Evolutionary conservation across 1,140 invertebrate genomes (phyloP).

Genomic region (Delia radicum): DNA sequence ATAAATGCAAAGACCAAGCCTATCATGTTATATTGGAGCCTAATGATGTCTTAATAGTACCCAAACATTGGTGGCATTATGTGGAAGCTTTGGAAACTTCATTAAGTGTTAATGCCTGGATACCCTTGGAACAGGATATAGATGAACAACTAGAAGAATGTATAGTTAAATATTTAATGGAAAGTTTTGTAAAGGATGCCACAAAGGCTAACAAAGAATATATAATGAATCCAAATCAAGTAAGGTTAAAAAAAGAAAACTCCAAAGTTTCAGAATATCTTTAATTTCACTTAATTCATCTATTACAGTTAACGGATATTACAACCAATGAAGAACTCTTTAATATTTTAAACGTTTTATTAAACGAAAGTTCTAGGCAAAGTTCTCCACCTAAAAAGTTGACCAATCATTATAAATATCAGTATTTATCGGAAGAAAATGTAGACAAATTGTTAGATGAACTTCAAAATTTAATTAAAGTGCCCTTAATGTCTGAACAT

Average conservation of each 20-base stretch:
- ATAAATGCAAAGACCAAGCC: conserved; percentile 31
- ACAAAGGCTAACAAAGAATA: conserved; percentile 34
- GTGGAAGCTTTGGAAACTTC: conserved; percentile 77
- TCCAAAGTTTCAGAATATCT: background rate
- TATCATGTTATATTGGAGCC: conserved; percentile 70
- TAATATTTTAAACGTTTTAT: background rate
- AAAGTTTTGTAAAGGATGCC: conserved; percentile 41
- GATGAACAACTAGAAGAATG: conserved; percentile 46
- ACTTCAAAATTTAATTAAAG: background rate
- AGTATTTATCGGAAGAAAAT: background rate
- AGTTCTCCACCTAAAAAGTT: background rate
- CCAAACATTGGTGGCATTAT: conserved; percentile 95
- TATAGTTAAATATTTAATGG: conserved; percentile 46
- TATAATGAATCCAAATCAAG: conserved; percentile 50
- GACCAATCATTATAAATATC: background rate
- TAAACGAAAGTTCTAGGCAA: background rate
- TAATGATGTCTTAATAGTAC: conserved; percentile 86
- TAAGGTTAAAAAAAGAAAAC: conserved; percentile 26
- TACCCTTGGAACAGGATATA: conserved; percentile 66
- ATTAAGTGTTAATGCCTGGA: conserved; percentile 86
- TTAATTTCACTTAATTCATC: background rate
- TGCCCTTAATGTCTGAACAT: background rate
- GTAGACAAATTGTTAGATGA: background rate
- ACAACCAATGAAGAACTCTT: background rate
- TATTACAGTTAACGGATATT: background rate